These are phyloP conservation scores for Dioctria rufipes DNA, from an alignment of 2,888 invertebrate species.

Conservation along the genomic window DNA sequence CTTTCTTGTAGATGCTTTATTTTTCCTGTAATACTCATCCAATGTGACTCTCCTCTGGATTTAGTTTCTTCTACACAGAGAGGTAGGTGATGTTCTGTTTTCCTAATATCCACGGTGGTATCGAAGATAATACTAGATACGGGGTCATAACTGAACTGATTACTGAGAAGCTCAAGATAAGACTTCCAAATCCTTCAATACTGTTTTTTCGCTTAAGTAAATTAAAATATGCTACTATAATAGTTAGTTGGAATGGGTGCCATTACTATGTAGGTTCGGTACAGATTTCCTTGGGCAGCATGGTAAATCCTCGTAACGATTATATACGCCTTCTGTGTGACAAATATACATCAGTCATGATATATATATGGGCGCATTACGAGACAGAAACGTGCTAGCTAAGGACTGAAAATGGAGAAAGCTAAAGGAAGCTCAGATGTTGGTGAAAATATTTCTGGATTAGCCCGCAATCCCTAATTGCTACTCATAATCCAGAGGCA, in stretches of 20 bases:
- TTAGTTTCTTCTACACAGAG: background rate
- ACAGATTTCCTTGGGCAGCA: no score
- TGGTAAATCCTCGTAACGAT: no score
- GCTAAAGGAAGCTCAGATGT: constrained; percentile 39
- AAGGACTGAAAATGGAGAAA: background rate
- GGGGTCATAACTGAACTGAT: background rate
- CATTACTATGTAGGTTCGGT: no score
- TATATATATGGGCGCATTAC: background rate
- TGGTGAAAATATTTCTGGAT: constrained; percentile 49
- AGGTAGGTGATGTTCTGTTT: background rate
- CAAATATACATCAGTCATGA: constrained; percentile 3
- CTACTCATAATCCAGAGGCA: constrained; percentile 47
- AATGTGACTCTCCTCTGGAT: constrained; percentile 34
- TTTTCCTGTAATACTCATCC: constrained; percentile 25
- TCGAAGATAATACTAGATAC: background rate
- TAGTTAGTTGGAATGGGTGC: no score
- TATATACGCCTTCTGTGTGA: background rate
- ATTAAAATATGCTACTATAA: constrained; percentile 28
- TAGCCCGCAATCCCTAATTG: constrained; percentile 49
- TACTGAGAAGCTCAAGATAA: background rate
- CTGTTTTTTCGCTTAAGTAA: constrained; percentile 48
- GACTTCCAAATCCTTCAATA: constrained; percentile 18
- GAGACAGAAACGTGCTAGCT: constrained; percentile 12
- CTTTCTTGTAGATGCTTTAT: constrained; percentile 29
- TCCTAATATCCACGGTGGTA: constrained; percentile 1